phyloP scores from a whole-genome alignment of 1,140 invertebrate genomes.

The Drosophila asahinai region DNA sequence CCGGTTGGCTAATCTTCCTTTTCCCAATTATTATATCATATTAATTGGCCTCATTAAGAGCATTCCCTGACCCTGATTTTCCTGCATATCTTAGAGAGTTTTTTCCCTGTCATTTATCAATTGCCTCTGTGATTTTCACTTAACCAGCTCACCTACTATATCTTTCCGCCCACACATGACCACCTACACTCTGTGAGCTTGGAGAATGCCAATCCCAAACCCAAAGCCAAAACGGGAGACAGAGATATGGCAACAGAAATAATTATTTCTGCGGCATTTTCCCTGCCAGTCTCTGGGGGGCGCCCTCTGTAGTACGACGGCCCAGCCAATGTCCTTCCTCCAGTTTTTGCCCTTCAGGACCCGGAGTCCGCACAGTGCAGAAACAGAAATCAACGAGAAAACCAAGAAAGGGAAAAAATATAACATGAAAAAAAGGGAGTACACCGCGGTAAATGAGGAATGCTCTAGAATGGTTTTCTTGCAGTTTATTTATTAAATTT shows the following conservation, averaged over 20 bases:
- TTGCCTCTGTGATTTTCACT: constrained; percentile 25
- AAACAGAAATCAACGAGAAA: constrained; percentile 22
- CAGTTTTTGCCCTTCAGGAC: constrained; percentile 59
- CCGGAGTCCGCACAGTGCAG: constrained; percentile 60
- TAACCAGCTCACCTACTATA: constrained; percentile 13
- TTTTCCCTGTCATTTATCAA: constrained; percentile 34
- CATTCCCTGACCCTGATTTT: constrained; percentile 35
- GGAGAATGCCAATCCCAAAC: constrained; percentile 36
- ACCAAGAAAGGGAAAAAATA: constrained; percentile 10
- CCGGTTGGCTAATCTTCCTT: constrained; percentile 22
- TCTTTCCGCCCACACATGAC: constrained; percentile 29
- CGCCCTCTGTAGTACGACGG: constrained; percentile 14
- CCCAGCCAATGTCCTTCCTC: constrained; percentile 39
- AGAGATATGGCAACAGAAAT: constrained; percentile 76
- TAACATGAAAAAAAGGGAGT: constrained; percentile 10
- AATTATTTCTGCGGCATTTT: constrained; percentile 80
- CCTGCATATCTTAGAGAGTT: constrained; percentile 15
- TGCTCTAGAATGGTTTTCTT: neutral
- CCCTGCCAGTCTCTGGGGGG: constrained; percentile 61
- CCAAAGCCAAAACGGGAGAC: constrained; percentile 38
- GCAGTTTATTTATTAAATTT: too few relatives aligned
- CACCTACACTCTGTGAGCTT: constrained; percentile 34
- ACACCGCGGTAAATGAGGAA: neutral
- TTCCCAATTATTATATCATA: constrained; percentile 36
- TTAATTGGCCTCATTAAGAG: constrained; percentile 24